Evolutionary conservation across 23 tunicate genomes (phyloP), one percentile per base, ranked within the genome.

Genomic region (Botrylloides violaceus): DNA sequence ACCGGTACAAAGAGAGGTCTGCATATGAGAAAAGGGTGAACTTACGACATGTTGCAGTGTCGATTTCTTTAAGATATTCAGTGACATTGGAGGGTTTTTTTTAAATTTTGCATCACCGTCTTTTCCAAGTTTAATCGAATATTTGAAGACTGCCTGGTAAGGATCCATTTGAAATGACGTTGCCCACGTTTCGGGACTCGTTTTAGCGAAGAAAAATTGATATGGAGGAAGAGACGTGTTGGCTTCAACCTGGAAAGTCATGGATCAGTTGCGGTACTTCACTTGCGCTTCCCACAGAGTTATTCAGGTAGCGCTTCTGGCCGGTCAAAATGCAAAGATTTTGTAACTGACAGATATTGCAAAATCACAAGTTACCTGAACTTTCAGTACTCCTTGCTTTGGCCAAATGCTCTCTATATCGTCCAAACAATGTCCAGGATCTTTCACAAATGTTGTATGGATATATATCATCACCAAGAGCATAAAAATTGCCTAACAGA

Each of bases 331-430:
- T n/a, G n/a, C n/a, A n/a, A n/a, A n/a, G n/a, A n/a, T n/a, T n/a
- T n/a, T n/a, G n/a, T n/a, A n/a, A n/a, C n/a, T n/a, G n/a, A n/a
- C n/a, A n/a, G n/a, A n/a, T n/a, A n/a, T n/a, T n/a, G n/a, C n/a
- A n/a, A n/a, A n/a, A n/a, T n/a, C n/a, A n/a, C n/a, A n/a, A n/a
- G n/a, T n/a, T n/a, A 88, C 79, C 76, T 88, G 96, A 32, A 82
- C 96, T 24, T 84, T 59, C 34, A 88, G 36, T 4, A 88, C 86
- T 7, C 96, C 96, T 35, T 48, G 32, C 36, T 55, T 37, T 3
- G 88, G 96, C 96, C 96, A 88, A 37, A 82, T 72, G 28, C 73
- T 73, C 59, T 82, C 82, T 4, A 88, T 84, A 65, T 88, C 80
- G 28, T 59, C 76, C 59, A 88, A 58, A 43, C 96, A 88, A 61